Conservation (phyloP, 1,140 invertebrate species). For the Dufourea novaeangliae region DNA sequence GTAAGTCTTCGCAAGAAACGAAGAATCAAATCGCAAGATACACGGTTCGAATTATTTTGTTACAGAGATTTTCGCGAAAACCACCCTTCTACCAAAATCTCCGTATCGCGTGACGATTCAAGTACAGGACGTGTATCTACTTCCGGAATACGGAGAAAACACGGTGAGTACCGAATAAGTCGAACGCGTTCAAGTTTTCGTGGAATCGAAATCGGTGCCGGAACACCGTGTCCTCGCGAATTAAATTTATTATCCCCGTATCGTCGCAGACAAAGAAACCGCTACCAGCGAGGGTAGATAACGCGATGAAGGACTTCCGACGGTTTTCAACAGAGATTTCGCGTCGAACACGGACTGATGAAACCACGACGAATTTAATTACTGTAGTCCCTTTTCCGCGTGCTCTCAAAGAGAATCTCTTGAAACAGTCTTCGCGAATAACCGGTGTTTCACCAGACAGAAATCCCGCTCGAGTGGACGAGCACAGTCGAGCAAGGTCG, state of each 20-base stretch:
- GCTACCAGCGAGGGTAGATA: neutral
- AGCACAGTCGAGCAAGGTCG: slow-evolving; percentile 13
- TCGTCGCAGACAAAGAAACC: neutral
- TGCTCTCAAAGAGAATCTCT: neutral
- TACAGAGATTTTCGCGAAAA: slow-evolving; percentile 73
- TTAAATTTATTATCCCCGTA: too few relatives aligned
- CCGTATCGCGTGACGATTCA: slow-evolving; percentile 78
- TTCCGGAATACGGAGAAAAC: slow-evolving; percentile 72
- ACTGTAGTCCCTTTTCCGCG: neutral
- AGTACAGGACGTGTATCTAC: slow-evolving; percentile 75
- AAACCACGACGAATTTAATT: slow-evolving; percentile 13
- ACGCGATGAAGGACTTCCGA: neutral
- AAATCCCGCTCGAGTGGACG: neutral
- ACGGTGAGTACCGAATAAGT: slow-evolving; percentile 65
- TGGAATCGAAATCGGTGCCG: too few relatives aligned
- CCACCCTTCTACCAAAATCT: slow-evolving; percentile 76
- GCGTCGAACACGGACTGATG: neutral
- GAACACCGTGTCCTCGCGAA: too few relatives aligned
- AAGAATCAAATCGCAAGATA: neutral
- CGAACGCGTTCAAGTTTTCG: neutral
- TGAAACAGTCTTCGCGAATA: neutral
- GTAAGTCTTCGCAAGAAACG: slow-evolving; percentile 63
- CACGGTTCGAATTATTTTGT: slow-evolving; percentile 18
- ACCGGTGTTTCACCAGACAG: neutral
- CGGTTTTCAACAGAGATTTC: neutral